Percentiles rank a stretch among this genome's conserved stretches.
Conservation (phyloP, 2,888 invertebrate species). For the Patella caerulea region DNA sequence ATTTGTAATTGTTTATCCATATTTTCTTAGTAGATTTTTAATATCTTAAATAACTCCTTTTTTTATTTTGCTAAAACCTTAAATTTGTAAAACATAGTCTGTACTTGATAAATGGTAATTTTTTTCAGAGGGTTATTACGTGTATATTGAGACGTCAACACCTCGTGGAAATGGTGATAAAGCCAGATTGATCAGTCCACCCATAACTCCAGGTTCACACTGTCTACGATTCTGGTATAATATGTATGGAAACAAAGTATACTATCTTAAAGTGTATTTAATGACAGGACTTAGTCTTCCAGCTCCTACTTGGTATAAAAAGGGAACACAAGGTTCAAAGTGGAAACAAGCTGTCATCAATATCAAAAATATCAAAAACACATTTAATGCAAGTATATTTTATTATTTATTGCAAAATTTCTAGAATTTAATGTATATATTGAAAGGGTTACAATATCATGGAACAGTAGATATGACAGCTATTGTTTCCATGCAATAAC, state of each 20-base stretch:
- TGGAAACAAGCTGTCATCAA: slow-evolving; percentile 55
- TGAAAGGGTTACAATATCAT: neutral
- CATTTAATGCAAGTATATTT: slow-evolving; percentile 52
- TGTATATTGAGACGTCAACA: slow-evolving; percentile 61
- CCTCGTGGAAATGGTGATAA: slow-evolving; percentile 42
- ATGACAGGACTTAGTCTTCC: slow-evolving; percentile 46
- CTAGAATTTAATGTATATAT: neutral
- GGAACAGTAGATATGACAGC: too few species aligned
- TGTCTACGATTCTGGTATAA: slow-evolving; percentile 63
- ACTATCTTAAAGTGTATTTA: slow-evolving; percentile 50
- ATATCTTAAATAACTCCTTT: neutral
- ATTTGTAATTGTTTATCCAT: neutral
- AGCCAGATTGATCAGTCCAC: slow-evolving; percentile 59
- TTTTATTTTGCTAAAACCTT: neutral
- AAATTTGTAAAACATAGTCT: neutral
- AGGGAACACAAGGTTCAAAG: slow-evolving; percentile 57
- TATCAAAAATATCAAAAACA: slow-evolving; percentile 32
- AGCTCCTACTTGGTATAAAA: slow-evolving; percentile 50
- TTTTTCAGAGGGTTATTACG: slow-evolving; percentile 54
- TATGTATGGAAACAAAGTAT: slow-evolving; percentile 59
- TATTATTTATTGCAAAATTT: neutral
- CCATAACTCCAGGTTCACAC: slow-evolving; percentile 37
- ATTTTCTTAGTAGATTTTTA: neutral
- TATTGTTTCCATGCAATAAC: too few species aligned
- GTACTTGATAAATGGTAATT: neutral